These are phyloP conservation scores for Tapera naevia DNA, from an alignment of 2,797 vertebrate genomes.

Conservation along the genomic window DNA sequence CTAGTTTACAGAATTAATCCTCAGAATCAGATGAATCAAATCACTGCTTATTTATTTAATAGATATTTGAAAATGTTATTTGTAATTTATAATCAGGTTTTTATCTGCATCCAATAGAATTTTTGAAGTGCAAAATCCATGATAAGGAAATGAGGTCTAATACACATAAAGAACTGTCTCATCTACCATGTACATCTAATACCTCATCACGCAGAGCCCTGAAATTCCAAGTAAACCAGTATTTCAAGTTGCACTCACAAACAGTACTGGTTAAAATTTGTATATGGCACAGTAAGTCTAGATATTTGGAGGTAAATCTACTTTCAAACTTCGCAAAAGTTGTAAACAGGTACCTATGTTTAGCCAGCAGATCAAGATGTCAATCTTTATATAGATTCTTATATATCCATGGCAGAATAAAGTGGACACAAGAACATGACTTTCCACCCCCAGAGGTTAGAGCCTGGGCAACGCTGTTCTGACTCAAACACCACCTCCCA, in stretches of 20 bases:
- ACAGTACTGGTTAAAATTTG: background rate
- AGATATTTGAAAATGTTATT: background rate
- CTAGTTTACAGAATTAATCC: constrained; percentile 3
- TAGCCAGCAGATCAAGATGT: background rate
- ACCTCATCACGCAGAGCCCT: background rate
- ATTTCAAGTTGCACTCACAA: background rate
- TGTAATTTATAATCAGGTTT: background rate
- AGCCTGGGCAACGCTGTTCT: background rate
- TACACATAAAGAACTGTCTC: background rate
- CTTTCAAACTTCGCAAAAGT: background rate
- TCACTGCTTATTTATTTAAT: background rate
- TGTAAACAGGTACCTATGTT: background rate
- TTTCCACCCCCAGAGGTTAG: background rate
- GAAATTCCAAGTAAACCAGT: background rate
- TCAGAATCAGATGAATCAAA: constrained; percentile 15
- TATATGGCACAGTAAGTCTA: background rate
- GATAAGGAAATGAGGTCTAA: background rate
- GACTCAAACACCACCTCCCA: background rate
- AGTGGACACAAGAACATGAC: background rate
- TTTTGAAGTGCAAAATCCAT: background rate
- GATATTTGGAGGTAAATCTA: background rate
- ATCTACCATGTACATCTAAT: background rate
- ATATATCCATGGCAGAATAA: background rate
- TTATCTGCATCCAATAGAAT: background rate
- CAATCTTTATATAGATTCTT: rapidly evolving